Evolutionary conservation across 2,113 vertebrate species (phyloP), one percentile per base, ranked within the genome.

Genomic region (Toxotes jaculatrix): DNA sequence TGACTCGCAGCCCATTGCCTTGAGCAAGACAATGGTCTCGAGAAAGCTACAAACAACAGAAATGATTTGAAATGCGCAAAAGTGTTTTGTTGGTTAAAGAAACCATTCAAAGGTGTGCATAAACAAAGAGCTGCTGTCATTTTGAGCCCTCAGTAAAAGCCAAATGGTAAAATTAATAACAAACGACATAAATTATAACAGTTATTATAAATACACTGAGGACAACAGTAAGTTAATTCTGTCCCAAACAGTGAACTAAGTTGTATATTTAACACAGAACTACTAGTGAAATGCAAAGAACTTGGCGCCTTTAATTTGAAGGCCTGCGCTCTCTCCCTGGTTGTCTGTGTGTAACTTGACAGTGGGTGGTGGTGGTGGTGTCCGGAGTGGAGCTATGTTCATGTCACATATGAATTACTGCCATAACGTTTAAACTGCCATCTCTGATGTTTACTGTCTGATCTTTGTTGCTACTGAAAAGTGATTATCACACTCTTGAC

Each of bases 341-440:
- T 19, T 49, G 56, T 47, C 23, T 56, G 36, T n/a, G 31, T 42
- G 14, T 36, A 42, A 43, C 74, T 87, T 79, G 43, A 77, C 70
- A 17, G 16, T 1, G 16, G 31, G 21, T 6, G 34, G 27, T n/a
- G 21, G 11, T 64, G 19, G 34, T 59, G 11, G 34, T 51, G 27
- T 77, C 12, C 38, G 32, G 4, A 64, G 6, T 13, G 13, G 31
- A 62, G 51, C 32, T 47, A 0, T 55, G 5, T 77, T 51, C 32
- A 73, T 0, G 32, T 79, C 65, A 38, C 64, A 32, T 23, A 66
- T 60, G 12, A 65, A 36, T 9, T 17, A 32, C 4, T 7, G 17
- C n/a, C 45, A 4, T 7, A 21, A 49, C 14, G 0, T 60, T 27
- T 1, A 42, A 40, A 49, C 16, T 49, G 45, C 13, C 16, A 1